Conservation (phyloP, 2,888 invertebrate species). For the Troides helena region DNA sequence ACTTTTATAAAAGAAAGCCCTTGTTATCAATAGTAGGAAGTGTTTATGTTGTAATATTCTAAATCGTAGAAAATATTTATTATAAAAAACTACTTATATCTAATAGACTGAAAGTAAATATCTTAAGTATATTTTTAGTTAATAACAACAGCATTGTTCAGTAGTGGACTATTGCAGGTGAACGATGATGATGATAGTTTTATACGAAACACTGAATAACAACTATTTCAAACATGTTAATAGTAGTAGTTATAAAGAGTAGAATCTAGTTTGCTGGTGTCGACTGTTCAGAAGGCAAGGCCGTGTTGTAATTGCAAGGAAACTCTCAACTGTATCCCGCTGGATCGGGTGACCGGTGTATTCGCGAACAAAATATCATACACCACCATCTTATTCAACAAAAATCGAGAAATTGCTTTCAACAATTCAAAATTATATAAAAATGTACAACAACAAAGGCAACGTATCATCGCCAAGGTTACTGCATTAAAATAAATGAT, state of each 20-base stretch:
- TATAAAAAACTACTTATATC: too few species aligned
- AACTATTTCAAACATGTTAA: background rate
- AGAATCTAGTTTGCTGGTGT: background rate
- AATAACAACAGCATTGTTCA: too few species aligned
- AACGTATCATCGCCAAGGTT: background rate
- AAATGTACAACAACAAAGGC: background rate
- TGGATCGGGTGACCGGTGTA: slow-evolving; percentile 6
- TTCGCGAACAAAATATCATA: background rate
- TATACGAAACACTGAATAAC: background rate
- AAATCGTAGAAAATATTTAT: too few species aligned
- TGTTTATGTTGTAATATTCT: too few species aligned
- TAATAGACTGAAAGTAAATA: too few species aligned
- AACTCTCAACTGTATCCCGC: slow-evolving; percentile 3
- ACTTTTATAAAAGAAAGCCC: too few species aligned
- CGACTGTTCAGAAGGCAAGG: slow-evolving; percentile 16
- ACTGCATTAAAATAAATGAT: background rate
- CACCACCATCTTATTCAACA: background rate
- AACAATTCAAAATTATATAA: background rate
- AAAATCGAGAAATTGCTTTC: background rate
- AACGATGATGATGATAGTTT: background rate
- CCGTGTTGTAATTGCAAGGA: slow-evolving; percentile 21
- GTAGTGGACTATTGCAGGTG: too few species aligned
- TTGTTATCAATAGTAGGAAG: too few species aligned
- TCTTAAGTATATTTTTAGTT: too few species aligned
- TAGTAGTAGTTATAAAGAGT: background rate